These are phyloP conservation scores for Ophioninae sp. DNA, from an alignment of 2,888 invertebrate species.

Conservation along the genomic window DNA sequence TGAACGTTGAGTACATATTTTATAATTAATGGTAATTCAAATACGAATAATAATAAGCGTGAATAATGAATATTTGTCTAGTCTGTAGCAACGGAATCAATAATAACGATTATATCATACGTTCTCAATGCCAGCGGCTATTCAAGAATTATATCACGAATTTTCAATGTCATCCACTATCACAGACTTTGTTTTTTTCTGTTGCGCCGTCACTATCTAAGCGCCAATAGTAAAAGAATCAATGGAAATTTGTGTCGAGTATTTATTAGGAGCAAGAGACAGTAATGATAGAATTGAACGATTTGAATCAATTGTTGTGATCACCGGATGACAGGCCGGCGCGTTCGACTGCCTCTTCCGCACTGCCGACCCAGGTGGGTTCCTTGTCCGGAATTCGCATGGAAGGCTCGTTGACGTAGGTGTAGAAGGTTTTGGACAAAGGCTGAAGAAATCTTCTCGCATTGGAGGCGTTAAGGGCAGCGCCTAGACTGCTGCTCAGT, in stretches of 20 bases:
- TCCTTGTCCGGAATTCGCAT: conserved; percentile 89
- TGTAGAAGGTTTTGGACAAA: conserved; percentile 85
- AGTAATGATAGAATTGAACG: not conserved
- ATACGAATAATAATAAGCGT: too few relatives aligned
- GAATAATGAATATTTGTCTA: too few relatives aligned
- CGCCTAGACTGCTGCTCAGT: conserved; percentile 70
- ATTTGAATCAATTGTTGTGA: conserved; percentile 34
- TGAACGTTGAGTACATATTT: too few relatives aligned
- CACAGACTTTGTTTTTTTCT: too few relatives aligned
- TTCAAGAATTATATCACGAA: too few relatives aligned
- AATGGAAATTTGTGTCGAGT: not conserved
- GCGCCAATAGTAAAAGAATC: not conserved
- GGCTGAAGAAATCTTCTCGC: conserved; percentile 67
- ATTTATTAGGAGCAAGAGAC: conserved; percentile 11
- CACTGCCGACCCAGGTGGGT: conserved; percentile 86
- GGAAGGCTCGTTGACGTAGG: conserved; percentile 90
- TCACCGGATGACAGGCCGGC: conserved; percentile 89
- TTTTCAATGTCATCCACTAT: too few relatives aligned
- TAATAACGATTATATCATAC: too few relatives aligned
- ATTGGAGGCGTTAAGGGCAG: conserved; percentile 62
- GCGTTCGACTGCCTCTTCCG: conserved; percentile 90
- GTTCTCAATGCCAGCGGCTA: too few relatives aligned
- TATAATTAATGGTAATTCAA: too few relatives aligned
- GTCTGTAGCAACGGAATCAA: too few relatives aligned
- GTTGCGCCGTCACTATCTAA: too few relatives aligned